These are phyloP conservation scores for Neoniphon sammara DNA, from an alignment of 2,797 vertebrate species.

Conservation along the genomic window DNA sequence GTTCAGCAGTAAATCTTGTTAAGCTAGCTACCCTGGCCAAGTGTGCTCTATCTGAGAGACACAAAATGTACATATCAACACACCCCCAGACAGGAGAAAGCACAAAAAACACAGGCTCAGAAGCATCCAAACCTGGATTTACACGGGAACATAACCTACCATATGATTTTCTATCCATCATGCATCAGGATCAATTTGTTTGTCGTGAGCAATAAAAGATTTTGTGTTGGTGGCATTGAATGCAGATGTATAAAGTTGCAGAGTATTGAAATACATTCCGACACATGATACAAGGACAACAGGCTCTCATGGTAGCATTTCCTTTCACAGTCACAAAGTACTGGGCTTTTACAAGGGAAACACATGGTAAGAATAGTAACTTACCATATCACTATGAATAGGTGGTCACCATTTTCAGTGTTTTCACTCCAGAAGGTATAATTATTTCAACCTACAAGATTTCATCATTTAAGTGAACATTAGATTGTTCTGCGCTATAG, in stretches of 20 bases:
- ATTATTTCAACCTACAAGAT: not conserved
- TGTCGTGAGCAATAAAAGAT: constrained; percentile 2
- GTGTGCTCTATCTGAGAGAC: constrained; percentile 7
- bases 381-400: too few species aligned
- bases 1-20: constrained; percentile 38
- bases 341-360: constrained; percentile 3
- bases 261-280: not conserved
- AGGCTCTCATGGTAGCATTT: not conserved
- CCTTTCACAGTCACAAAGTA: not conserved
- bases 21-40: constrained; percentile 36
- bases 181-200: constrained; percentile 11
- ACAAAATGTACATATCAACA: constrained; percentile 22
- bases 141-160: constrained; percentile 6
- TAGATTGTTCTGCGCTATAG: not conserved
- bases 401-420: too few species aligned
- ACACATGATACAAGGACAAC: not conserved
- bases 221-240: constrained; percentile 6
- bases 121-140: constrained; percentile 7
- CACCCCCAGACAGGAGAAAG: constrained; percentile 15
- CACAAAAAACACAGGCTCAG: constrained; percentile 7
- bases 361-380: not conserved
- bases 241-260: not conserved
- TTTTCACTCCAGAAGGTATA: too few species aligned
- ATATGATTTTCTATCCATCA: constrained; percentile 14
- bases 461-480: not conserved